Base-by-base conservation (phyloP, 2,113 vertebrate species). In the Peromyscus polionotus region DNA sequence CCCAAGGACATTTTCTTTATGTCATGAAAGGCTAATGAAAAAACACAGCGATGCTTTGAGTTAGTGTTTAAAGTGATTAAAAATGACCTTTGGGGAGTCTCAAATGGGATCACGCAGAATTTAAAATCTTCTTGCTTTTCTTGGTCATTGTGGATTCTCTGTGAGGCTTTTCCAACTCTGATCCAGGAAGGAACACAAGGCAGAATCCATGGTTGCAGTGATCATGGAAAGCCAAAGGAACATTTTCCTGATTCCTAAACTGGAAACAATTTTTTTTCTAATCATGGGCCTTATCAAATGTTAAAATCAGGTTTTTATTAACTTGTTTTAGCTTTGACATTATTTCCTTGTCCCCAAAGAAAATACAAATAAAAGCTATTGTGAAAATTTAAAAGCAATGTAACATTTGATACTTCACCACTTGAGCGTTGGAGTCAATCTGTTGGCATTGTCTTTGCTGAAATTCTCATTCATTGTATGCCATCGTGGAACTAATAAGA, bases 141-240 rank as follows among this genome's bases (percentile, higher is more conserved):
- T 57, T 36, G 24, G 75, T 73, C 63, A 68, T n/a, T 19, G 19
- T 48, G 45, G 26, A 33, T 57, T 88, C 63, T 80, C 24, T 1
- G 13, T 4, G 0, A 57, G 65, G n/a, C 12, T 7, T 54, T 19
- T 0, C 51, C 42, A 3, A 39, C 19, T 63, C 24, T 51, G 80
- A 33, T 0, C 0, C n/a, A 31, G 51, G 17, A 48, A 39, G 3
- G 12, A 12, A 42, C 7, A 12, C 67, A 73, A 7, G 51, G 12
- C 8, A 31, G 54, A 70, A 24, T 1, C 2, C 3, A 0, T 31
- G 39, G 19, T 19, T 19, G 0, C 4, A 0, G 2, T 1, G 9
- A 5, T 2, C 26, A n/a, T 20, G 76, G n/a, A 28, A 86, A 19
- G 54, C 12, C 90, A 68, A 33, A 77, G 83, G n/a, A 17, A 24